Base-by-base conservation (phyloP, 2,113 vertebrate genomes). In the Apodemus sylvaticus region DNA sequence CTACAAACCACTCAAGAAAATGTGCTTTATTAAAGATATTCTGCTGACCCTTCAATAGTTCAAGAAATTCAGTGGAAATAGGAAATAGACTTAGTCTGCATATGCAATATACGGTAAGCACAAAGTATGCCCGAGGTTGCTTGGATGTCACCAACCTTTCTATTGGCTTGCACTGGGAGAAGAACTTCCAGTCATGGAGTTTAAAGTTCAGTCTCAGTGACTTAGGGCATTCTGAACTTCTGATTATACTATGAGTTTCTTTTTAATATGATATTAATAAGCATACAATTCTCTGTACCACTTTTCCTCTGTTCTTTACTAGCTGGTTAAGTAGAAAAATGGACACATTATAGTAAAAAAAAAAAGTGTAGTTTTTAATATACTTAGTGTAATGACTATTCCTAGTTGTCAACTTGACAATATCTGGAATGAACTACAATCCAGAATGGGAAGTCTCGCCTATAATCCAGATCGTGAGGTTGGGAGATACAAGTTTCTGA, bases 11-110 rank as follows among this genome's bases (percentile, higher is more conserved):
- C 16, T 24, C 70, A 42, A 89, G 79, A 42, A 68, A 81, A 71
- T 48, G 29, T 11, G 2, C 91, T 79, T 51, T n/a, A 39, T 58
- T 86, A 62, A 81, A 58, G 58, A 70, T 55, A 34, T 29, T 91
- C 92, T 78, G 68, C 77, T 82, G 81, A 91, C 20, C 31, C 53
- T 51, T 92, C 34, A 77, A 31, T 36, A 91, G 66, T 89, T 94
- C 82, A 91, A 48, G 60, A 89, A 74, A 14, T 13, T 90, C 36
- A 70, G 31, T 70, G n/a, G 55, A 45, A n/a, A 51, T 0, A 62
- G n/a, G 55, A 45, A n/a, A 51, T 0, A 62, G 42, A 83, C 55
- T 89, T 45, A 64, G 78, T n/a, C 5, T 81, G 82, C 68, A 91
- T 16, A 53, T 29, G 85, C 55, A 70, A 66, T 78, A 42, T 2